Base-by-base conservation (phyloP, 2,888 invertebrate genomes). In the Idaea dimidiata region DNA sequence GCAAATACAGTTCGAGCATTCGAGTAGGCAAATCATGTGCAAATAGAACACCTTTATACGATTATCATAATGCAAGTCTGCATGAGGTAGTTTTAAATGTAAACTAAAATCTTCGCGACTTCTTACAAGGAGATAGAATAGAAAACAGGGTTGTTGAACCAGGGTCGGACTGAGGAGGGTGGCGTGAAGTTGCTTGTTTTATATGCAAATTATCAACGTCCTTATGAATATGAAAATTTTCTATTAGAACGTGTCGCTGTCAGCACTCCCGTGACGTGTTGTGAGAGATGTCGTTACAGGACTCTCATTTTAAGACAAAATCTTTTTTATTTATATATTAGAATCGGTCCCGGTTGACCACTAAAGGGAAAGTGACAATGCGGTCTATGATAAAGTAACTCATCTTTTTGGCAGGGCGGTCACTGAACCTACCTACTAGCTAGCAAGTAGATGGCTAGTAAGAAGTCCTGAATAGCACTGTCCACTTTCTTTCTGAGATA, bases 161-260 rank as follows among this genome's bases (percentile, higher is more conserved):
- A 75, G 76, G 79, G 75, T 66, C 78, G 77, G 75, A 76, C 75
- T 73, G 72, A 70, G 76, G 75, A 82, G 77, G 80, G 76, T 62
- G 68, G 70, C 67, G 68, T 66, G 81, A 84, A 84, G 85, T 85
- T 86, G 88, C 90, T 91, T 91, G 91, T 91, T 92, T 91, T 92
- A 88, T 91, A 91, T 91, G 91, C 87, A 90, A 91, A 92, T 92
- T 84, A 81, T 77, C 82, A 80, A 87, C 88, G 87, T 88, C 86
- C 90, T 91, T 91, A 92, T 91, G 91, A 92, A 92, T 91, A 91
- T 92, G 91, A 92, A 91, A 91, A 91, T 91, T 91, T 91, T 91
- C 91, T 91, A 91, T 91, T 90, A 92, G 89, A 88, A 89, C 88
- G 86, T 89, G 91, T 89, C 90, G 85, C 83, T 85, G 88, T 90